Percentiles rank a stretch among this genome's conserved stretches.
Conservation (phyloP, 1,140 invertebrate genomes). For the Phenacoccus solenopsis region DNA sequence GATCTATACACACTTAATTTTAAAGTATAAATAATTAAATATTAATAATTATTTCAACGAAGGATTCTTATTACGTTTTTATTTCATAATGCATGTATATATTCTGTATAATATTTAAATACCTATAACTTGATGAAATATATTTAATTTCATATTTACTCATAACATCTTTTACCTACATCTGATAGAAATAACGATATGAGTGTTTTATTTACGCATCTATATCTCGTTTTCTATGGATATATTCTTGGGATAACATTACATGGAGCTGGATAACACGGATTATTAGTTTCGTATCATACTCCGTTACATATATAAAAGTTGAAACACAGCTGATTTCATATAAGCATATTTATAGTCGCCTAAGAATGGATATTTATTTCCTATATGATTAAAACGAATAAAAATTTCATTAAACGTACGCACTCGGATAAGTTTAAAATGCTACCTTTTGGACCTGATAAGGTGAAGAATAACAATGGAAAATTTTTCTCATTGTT, state of each 20-base stretch:
- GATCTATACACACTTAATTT: too few relatives aligned
- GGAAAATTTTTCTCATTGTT: background rate
- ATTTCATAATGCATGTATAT: too few relatives aligned
- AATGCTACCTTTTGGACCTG: background rate
- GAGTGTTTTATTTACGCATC: background rate
- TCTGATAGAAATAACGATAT: too few relatives aligned
- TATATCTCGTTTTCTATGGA: background rate
- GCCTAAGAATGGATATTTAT: background rate
- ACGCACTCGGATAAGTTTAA: background rate
- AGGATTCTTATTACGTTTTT: too few relatives aligned
- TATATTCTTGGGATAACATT: background rate
- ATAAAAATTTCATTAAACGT: background rate
- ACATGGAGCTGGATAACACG: background rate
- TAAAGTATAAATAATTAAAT: too few relatives aligned
- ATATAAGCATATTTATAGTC: background rate
- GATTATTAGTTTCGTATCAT: background rate
- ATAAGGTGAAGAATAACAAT: background rate
- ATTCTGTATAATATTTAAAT: too few relatives aligned
- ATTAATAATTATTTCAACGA: too few relatives aligned
- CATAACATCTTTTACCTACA: too few relatives aligned
- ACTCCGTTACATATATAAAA: background rate
- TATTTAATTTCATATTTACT: too few relatives aligned
- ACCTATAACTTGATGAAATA: too few relatives aligned
- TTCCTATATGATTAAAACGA: background rate
- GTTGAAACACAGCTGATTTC: background rate